These are phyloP conservation scores for Himalopsyche japonica DNA, from an alignment of 2,888 invertebrate genomes.

Conservation along the genomic window DNA sequence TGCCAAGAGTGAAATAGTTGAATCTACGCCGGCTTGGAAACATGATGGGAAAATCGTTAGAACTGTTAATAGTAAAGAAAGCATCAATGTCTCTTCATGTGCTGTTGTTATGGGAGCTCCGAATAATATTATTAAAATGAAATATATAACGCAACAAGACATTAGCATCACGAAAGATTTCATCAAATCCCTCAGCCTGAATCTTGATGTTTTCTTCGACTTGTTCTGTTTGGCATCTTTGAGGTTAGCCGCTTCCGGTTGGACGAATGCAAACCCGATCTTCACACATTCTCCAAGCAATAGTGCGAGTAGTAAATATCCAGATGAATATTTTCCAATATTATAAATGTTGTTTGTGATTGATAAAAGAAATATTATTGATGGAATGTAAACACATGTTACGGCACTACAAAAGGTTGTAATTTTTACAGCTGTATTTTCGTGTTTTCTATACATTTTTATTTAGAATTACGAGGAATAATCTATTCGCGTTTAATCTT, in stretches of 20 bases:
- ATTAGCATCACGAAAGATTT: slow-evolving; percentile 57
- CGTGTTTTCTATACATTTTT: slow-evolving; percentile 29
- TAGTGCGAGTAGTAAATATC: slow-evolving; percentile 26
- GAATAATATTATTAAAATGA: slow-evolving; percentile 65
- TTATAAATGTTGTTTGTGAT: slow-evolving; percentile 63
- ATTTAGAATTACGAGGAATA: not conserved
- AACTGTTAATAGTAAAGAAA: slow-evolving; percentile 64
- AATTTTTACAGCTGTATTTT: slow-evolving; percentile 24
- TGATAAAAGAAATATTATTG: slow-evolving; percentile 60
- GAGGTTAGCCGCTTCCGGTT: slow-evolving; percentile 41
- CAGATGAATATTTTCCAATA: slow-evolving; percentile 61
- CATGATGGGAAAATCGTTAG: slow-evolving; percentile 67
- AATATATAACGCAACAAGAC: slow-evolving; percentile 58
- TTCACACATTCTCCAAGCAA: slow-evolving; percentile 26
- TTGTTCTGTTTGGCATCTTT: slow-evolving; percentile 50
- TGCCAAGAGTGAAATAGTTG: slow-evolving; percentile 59
- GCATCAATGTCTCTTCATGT: slow-evolving; percentile 70
- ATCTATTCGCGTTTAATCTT: not conserved
- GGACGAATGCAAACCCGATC: slow-evolving; percentile 19
- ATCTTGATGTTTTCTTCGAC: slow-evolving; percentile 51
- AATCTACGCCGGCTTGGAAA: slow-evolving; percentile 64
- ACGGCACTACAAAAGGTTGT: slow-evolving; percentile 59
- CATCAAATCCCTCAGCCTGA: slow-evolving; percentile 54
- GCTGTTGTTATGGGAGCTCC: slow-evolving; percentile 68
- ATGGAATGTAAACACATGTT: slow-evolving; percentile 66